phyloP scores from a whole-genome alignment of 2,888 invertebrate genomes.

The Sphecodes monilicornis region DNA sequence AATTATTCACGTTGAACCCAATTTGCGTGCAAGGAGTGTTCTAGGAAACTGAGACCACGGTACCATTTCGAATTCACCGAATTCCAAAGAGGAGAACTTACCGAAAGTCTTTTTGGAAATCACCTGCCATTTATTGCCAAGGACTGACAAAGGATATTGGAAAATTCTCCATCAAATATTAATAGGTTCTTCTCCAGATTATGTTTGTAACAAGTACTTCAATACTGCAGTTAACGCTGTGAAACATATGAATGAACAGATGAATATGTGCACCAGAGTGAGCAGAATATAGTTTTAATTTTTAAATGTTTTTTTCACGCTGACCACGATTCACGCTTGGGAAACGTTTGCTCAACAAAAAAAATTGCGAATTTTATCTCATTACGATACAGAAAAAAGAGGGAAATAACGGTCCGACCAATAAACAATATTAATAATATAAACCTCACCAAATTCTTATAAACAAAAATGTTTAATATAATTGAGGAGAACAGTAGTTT shows the following conservation, averaged over 20 bases:
- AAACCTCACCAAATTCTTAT: background rate
- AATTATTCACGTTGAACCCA: conserved; percentile 82
- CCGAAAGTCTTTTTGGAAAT: conserved; percentile 44
- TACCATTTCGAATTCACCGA: conserved; percentile 62
- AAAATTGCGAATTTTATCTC: background rate
- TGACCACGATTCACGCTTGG: background rate
- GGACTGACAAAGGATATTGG: conserved; percentile 19
- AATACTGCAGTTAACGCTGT: background rate
- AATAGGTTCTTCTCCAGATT: background rate
- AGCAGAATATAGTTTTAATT: background rate
- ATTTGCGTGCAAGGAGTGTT: conserved; percentile 81
- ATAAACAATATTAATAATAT: background rate
- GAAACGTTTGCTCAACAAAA: background rate
- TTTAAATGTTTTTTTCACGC: conserved; percentile 12
- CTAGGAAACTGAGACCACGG: conserved; percentile 75
- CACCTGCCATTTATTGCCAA: conserved; percentile 35
- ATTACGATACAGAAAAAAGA: background rate
- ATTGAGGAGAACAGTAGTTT: too few relatives aligned
- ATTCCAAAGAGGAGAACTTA: conserved; percentile 68
- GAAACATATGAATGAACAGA: background rate
- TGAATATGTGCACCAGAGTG: background rate
- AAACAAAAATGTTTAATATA: background rate
- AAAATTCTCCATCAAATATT: conserved; percentile 1
- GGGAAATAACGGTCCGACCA: too few relatives aligned
- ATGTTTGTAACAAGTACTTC: background rate